These are phyloP conservation scores for Ophion ellenae DNA, from an alignment of 2,888 invertebrate species.

Conservation along the genomic window DNA sequence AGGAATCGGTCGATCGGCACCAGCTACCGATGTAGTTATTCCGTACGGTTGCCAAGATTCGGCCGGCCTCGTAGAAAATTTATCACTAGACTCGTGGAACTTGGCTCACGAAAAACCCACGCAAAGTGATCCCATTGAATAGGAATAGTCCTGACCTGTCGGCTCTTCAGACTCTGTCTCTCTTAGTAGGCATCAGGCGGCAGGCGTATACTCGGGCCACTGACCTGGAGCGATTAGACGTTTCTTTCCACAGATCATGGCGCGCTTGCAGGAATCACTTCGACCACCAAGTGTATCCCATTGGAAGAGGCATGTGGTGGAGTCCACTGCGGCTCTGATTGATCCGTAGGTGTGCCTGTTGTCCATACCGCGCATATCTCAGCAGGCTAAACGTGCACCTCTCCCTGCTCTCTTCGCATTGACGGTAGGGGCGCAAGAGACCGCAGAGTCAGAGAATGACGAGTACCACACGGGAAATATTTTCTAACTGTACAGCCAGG, in stretches of 20 bases:
- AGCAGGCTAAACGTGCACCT: conserved; percentile 10
- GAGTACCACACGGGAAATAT: conserved; percentile 21
- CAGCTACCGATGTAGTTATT: not conserved
- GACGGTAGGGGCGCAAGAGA: conserved; percentile 63
- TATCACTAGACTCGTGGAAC: conserved; percentile 1
- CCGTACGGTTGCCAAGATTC: not conserved
- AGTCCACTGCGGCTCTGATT: conserved; percentile 55
- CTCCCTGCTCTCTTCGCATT: conserved; percentile 3
- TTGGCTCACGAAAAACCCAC: not conserved
- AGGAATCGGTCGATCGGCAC: not conserved
- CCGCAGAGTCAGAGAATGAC: conserved; percentile 16
- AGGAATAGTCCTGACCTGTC: conserved; percentile 11
- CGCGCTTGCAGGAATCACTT: conserved; percentile 30
- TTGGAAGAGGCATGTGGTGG: conserved; percentile 15
- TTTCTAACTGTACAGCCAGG: not conserved
- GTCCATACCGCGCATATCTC: conserved; percentile 70
- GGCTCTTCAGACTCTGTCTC: conserved; percentile 4
- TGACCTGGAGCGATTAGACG: conserved; percentile 52
- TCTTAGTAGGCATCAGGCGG: not conserved
- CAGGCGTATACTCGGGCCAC: conserved; percentile 46
- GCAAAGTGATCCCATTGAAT: conserved; percentile 3
- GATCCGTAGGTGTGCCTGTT: conserved; percentile 74
- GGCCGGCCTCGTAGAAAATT: not conserved
- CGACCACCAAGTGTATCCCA: conserved; percentile 1
- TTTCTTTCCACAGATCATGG: conserved; percentile 60